A percentile compares a stretch with the other conserved stretches of the same genome.
Conservation (phyloP, 2,797 vertebrate genomes). For the Premnoplex brunnescens region DNA sequence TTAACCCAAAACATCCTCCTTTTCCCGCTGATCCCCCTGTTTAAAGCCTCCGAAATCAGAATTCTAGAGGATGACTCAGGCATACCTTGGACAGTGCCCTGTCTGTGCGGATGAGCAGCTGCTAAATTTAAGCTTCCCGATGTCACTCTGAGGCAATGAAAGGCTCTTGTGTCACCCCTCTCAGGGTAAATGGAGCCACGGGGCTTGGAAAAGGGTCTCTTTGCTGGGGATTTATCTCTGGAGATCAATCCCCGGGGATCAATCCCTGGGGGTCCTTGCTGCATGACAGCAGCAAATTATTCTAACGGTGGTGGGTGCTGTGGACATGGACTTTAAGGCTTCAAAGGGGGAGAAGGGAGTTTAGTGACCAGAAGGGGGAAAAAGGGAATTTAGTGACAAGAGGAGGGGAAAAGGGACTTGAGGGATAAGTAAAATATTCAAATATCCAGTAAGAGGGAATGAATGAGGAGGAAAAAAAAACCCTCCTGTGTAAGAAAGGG, state of each 20-base stretch:
- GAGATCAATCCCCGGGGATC: not conserved
- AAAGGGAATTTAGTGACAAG: not conserved
- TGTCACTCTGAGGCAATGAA: not conserved
- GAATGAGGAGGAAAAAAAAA: fast-evolving
- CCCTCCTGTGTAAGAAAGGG: not conserved
- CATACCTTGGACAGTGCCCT: not conserved
- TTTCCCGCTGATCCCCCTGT: not conserved
- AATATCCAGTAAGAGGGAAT: not conserved
- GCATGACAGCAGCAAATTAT: not conserved
- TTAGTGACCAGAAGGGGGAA: not conserved
- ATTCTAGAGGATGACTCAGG: not conserved
- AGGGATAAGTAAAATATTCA: not conserved
- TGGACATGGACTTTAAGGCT: not conserved
- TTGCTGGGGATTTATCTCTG: not conserved
- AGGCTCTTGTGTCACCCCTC: not conserved
- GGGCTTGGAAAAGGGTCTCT: not conserved
- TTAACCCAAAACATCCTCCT: not conserved
- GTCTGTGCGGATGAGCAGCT: not conserved
- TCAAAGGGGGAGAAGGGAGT: not conserved
- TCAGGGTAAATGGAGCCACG: not conserved
- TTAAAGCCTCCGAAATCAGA: not conserved
- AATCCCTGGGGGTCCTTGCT: not conserved
- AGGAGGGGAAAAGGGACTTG: not conserved
- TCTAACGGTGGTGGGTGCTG: not conserved
- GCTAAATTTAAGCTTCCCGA: not conserved